These are phyloP conservation scores for Camelus bactrianus DNA, from an alignment of 2,113 vertebrate genomes.

Conservation along the genomic window DNA sequence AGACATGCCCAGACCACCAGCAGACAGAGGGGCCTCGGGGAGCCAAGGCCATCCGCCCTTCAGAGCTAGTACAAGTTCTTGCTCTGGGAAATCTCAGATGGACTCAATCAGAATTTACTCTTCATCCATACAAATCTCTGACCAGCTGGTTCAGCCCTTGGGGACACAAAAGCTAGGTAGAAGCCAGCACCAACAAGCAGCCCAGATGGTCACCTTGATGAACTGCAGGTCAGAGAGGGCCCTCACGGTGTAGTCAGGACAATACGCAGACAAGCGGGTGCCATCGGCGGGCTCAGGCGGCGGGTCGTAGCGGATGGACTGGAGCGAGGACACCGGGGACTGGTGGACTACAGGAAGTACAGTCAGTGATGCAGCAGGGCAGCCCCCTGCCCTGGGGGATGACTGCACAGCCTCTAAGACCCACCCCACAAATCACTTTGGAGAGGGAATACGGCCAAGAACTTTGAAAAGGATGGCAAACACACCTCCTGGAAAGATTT, in stretches of 20 bases:
- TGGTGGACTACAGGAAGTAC: conserved; percentile 88
- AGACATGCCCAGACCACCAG: background rate
- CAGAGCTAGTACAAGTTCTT: background rate
- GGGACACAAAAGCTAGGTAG: background rate
- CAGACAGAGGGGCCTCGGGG: background rate
- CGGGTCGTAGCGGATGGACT: conserved; percentile 86
- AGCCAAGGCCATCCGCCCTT: too few species aligned
- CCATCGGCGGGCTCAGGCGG: conserved; percentile 88
- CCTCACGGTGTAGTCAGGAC: conserved; percentile 96
- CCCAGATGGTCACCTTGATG: conserved; percentile 88
- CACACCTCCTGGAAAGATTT: background rate
- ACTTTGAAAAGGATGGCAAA: background rate
- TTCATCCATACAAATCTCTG: background rate
- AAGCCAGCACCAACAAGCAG: background rate
- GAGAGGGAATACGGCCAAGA: accelerated
- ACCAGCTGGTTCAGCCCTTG: background rate
- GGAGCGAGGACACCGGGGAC: conserved; percentile 91
- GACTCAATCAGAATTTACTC: background rate
- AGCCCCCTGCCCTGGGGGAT: background rate
- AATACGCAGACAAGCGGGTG: conserved; percentile 89
- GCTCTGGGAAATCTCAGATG: background rate
- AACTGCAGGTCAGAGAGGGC: conserved; percentile 95
- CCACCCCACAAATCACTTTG: background rate
- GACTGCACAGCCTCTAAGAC: background rate
- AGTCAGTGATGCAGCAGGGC: background rate